Conservation (phyloP, 2,888 invertebrate species). For the Rotaria socialis region DNA sequence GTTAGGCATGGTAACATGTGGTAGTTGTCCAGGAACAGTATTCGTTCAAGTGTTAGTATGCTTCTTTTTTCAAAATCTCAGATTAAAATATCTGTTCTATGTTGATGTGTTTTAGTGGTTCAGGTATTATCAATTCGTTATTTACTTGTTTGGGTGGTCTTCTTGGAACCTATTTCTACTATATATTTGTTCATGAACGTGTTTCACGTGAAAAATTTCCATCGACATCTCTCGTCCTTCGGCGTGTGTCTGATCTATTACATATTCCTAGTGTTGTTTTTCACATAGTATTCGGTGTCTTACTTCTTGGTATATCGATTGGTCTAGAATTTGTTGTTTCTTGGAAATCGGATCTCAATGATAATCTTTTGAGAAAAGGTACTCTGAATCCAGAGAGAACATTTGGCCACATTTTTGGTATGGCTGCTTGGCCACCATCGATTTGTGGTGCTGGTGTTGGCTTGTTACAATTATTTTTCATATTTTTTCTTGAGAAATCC, state of each 20-base stretch:
- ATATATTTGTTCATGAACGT: neutral
- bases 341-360: neutral
- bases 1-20: neutral
- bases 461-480: neutral
- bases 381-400: neutral
- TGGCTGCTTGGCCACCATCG: constrained; percentile 29
- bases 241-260: neutral
- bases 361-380: neutral
- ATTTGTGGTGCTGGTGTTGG: constrained; percentile 21
- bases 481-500: neutral
- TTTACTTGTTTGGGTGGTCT: neutral
- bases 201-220: neutral
- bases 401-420: neutral
- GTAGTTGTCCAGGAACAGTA: constrained; percentile 8
- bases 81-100: no score
- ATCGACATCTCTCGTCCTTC: neutral
- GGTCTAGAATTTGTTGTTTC: neutral
- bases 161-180: neutral
- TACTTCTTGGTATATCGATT: neutral
- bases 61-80: neutral
- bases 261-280: neutral
- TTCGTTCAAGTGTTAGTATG: neutral
- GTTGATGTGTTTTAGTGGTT: neutral
- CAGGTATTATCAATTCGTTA: neutral
- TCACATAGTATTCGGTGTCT: neutral